phyloP scores from a whole-genome alignment of 2,113 vertebrate genomes.

The Zootoca vivipara region DNA sequence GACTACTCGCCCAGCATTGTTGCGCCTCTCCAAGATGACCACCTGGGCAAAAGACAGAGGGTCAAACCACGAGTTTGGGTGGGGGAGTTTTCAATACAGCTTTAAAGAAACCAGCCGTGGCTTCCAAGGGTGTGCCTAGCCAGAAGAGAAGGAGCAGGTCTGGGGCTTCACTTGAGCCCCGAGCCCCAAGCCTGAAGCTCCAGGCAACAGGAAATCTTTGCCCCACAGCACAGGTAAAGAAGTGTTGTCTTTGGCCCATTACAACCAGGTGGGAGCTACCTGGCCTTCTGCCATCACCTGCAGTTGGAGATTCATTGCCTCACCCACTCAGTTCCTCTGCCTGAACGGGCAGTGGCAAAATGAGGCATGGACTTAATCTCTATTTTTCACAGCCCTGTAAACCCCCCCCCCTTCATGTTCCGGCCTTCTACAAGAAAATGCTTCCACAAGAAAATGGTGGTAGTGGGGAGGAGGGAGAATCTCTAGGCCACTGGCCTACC shows the following conservation, averaged over 20 bases:
- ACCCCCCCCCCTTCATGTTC: background rate
- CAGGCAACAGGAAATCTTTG: background rate
- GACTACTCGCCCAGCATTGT: conserved; percentile 81
- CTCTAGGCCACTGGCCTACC: background rate
- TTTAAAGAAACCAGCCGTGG: background rate
- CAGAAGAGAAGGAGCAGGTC: no score
- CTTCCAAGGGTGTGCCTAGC: background rate
- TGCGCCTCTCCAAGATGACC: conserved; percentile 90
- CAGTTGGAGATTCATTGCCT: background rate
- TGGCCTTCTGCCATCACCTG: background rate
- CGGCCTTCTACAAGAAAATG: background rate
- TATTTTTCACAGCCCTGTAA: background rate
- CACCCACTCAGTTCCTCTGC: background rate
- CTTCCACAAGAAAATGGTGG: background rate
- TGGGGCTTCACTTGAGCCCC: background rate
- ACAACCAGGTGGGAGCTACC: background rate
- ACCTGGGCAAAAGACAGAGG: conserved; percentile 75
- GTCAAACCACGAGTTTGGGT: background rate
- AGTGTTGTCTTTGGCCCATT: background rate
- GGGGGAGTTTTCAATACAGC: no score
- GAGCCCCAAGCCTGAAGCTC: background rate
- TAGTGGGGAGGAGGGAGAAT: background rate
- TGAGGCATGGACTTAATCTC: background rate
- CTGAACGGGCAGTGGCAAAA: background rate
- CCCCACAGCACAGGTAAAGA: background rate